Evolutionary conservation across 2,888 invertebrate species (phyloP).

Genomic region (Zootermopsis nevadensis): DNA sequence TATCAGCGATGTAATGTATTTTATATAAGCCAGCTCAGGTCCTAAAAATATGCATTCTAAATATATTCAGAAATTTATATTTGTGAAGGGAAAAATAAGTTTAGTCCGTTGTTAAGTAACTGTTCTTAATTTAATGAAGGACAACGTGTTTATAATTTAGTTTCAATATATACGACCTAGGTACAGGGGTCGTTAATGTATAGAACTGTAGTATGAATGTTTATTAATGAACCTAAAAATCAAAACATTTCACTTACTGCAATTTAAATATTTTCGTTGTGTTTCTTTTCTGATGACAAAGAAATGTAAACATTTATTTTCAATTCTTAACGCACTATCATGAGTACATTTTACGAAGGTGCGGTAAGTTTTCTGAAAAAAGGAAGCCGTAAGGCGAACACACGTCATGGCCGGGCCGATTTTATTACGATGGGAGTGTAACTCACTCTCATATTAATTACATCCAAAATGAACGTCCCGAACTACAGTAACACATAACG

Average conservation of each 20-base stretch:
- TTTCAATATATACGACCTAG: not conserved
- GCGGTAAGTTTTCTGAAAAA: too few species aligned
- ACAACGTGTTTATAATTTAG: too few species aligned
- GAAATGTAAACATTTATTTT: too few species aligned
- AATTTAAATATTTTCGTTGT: too few species aligned
- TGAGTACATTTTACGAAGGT: too few species aligned
- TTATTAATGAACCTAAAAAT: not conserved
- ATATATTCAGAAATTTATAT: not conserved
- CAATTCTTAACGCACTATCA: too few species aligned
- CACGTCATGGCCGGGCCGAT: too few species aligned
- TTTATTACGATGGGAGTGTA: too few species aligned
- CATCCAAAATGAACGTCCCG: too few species aligned
- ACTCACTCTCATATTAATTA: too few species aligned
- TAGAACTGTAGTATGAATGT: not conserved
- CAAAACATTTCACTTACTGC: not conserved
- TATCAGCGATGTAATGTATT: not conserved
- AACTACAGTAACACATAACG: not conserved
- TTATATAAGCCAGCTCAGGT: not conserved
- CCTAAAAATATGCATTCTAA: not conserved
- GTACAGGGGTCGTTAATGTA: not conserved
- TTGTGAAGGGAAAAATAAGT: not conserved
- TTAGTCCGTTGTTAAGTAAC: not conserved
- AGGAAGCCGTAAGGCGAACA: too few species aligned
- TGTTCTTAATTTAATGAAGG: conserved; percentile 1
- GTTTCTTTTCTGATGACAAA: too few species aligned